A percentile compares a stretch with the other conserved stretches of the same genome.
phyloP scores from a whole-genome alignment of 2,888 invertebrate genomes.

The Blomia tropicalis region DNA sequence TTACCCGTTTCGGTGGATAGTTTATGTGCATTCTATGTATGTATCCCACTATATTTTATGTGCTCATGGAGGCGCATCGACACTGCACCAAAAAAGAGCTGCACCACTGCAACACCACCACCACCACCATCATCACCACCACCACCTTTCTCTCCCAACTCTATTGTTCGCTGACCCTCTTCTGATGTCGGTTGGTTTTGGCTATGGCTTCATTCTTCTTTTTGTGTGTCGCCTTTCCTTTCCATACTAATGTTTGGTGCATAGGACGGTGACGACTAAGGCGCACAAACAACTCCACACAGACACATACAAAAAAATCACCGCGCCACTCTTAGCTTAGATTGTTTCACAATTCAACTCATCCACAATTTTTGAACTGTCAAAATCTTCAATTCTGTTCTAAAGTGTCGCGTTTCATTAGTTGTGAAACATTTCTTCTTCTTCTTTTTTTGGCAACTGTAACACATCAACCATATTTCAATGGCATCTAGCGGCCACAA shows the following conservation, averaged over 20 bases:
- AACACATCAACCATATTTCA: no score
- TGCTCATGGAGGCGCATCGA: slow-evolving; percentile 10
- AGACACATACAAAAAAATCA: not conserved
- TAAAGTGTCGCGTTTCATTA: no score
- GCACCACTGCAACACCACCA: no score
- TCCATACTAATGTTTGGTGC: no score
- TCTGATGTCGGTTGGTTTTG: not conserved
- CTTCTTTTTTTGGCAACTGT: no score
- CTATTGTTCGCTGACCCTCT: slow-evolving; percentile 10
- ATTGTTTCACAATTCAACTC: not conserved
- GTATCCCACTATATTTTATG: not conserved
- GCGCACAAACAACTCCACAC: not conserved
- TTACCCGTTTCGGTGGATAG: slow-evolving; percentile 2
- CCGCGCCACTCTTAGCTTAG: not conserved
- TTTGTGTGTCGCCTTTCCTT: not conserved
- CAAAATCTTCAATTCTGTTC: no score
- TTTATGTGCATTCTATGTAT: no score
- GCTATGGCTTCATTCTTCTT: not conserved
- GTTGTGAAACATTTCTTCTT: no score
- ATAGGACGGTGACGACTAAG: no score
- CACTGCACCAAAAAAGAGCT: slow-evolving; percentile 2
- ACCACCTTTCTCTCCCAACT: not conserved
- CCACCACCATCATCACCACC: no score
- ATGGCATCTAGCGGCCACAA: no score
- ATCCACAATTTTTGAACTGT: no score